These are phyloP conservation scores for Portunus trituberculatus DNA, from an alignment of 1,140 invertebrate species.

Conservation along the genomic window DNA sequence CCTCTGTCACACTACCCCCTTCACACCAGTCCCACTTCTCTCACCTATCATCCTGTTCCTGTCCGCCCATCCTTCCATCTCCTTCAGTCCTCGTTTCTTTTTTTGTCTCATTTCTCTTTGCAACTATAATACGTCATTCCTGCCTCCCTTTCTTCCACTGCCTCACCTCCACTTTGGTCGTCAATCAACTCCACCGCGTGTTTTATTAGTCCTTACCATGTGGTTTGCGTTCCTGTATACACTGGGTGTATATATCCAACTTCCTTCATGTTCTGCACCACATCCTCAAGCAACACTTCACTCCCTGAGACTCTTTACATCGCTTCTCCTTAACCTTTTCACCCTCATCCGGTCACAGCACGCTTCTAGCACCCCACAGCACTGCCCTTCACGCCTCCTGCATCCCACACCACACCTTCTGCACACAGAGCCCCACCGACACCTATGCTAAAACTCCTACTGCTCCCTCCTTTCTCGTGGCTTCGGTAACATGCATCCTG, in stretches of 20 bases:
- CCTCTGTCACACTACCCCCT: background rate
- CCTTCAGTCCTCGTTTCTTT: background rate
- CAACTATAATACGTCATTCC: background rate
- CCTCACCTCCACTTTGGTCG: too few species aligned
- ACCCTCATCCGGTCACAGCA: background rate
- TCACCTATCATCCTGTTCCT: background rate
- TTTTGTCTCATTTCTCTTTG: slow-evolving; percentile 13
- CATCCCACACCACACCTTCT: background rate
- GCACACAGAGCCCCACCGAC: background rate
- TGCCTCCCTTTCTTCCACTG: too few species aligned
- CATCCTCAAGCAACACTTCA: too few species aligned
- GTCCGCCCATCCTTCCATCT: background rate
- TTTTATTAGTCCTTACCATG: background rate
- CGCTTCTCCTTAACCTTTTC: background rate
- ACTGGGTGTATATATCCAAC: too few species aligned
- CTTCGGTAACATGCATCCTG: background rate
- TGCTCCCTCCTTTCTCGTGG: background rate
- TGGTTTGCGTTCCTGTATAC: too few species aligned
- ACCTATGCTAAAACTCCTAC: background rate
- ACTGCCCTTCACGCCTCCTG: background rate
- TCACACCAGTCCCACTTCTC: background rate
- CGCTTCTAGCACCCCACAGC: background rate
- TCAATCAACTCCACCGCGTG: too few species aligned
- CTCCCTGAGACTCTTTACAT: background rate
- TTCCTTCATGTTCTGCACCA: too few species aligned